phyloP scores from a whole-genome alignment of 2,113 vertebrate species.

The Chionomys nivalis region DNA sequence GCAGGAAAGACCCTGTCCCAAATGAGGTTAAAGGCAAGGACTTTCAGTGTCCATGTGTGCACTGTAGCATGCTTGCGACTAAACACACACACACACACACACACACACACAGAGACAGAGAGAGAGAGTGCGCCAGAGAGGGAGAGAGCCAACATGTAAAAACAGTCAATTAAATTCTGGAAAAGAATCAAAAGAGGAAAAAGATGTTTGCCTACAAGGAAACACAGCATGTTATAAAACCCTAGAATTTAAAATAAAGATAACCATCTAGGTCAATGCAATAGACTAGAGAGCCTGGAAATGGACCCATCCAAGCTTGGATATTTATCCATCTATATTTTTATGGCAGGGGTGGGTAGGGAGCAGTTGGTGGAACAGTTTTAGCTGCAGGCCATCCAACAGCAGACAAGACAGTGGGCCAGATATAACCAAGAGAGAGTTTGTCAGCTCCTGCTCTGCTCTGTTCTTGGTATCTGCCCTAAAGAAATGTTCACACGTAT shows the following conservation, averaged over 20 bases:
- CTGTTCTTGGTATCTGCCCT: neutral
- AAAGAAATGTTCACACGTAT: neutral
- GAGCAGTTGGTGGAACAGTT: neutral
- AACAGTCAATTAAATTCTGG: neutral
- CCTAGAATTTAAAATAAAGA: neutral
- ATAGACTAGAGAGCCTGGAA: neutral
- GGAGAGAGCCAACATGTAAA: neutral
- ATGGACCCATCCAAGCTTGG: neutral
- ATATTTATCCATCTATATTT: neutral
- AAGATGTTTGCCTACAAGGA: neutral
- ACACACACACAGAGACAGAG: neutral
- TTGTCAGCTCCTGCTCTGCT: neutral
- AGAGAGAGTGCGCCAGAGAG: neutral
- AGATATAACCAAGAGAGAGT: neutral
- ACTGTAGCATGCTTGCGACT: too few species aligned
- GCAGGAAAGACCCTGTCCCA: neutral
- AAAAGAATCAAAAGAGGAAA: neutral
- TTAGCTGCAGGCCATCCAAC: neutral
- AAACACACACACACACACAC: neutral
- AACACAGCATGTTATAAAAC: neutral
- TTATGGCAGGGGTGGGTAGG: neutral
- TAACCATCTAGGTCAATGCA: neutral
- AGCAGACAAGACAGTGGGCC: neutral
- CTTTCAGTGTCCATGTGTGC: neutral
- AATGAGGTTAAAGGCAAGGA: neutral